Evolutionary conservation across 2,888 invertebrate species (phyloP).

Genomic region (Mesochorus sp.): DNA sequence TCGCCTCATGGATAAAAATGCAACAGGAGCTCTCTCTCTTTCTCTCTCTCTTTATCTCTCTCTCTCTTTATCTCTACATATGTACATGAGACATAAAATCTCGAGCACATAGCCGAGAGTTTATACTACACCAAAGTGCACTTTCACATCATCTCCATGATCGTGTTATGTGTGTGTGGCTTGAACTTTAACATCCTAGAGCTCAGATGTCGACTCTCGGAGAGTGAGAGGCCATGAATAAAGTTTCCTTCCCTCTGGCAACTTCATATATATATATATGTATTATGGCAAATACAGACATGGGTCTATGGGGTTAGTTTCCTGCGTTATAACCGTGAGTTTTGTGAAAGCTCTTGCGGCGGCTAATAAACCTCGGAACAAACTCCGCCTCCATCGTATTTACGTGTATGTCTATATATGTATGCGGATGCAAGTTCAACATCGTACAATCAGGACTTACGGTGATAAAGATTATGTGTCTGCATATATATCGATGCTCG

Average conservation of each 20-base stretch:
- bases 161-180: slow-evolving; percentile 36
- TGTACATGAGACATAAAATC: slow-evolving; percentile 1
- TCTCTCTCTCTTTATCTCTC: too few relatives aligned
- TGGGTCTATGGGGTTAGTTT: not conserved
- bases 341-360: not conserved
- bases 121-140: slow-evolving; percentile 30
- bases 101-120: not conserved
- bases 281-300: not conserved
- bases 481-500: not conserved
- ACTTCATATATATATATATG: not conserved
- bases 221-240: not conserved
- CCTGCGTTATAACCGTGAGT: not conserved
- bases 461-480: not conserved
- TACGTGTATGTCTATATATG: not conserved
- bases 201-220: slow-evolving; percentile 6
- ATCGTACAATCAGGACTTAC: not conserved
- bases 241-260: not conserved
- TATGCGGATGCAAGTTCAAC: not conserved
- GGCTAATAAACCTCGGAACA: not conserved
- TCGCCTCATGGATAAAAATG: not conserved
- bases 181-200: slow-evolving; percentile 53
- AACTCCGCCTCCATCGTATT: not conserved
- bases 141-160: slow-evolving; percentile 19
- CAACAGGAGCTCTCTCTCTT: slow-evolving; percentile 1
- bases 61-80: too few relatives aligned